Conservation (phyloP, 2,113 vertebrate species). For the mouse (Mus musculus) region DNA sequence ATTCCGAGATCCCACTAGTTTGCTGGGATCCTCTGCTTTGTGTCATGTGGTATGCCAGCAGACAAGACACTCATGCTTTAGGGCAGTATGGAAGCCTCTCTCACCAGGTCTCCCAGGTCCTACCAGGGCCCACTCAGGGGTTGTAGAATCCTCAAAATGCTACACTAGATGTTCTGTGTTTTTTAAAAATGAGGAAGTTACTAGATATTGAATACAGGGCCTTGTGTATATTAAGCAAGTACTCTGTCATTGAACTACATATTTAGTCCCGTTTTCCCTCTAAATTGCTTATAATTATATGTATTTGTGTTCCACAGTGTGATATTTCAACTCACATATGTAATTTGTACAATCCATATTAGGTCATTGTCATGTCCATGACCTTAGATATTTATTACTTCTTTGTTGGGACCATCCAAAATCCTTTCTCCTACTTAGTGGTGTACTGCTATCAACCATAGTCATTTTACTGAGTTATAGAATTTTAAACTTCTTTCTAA, state of each 20-base stretch:
- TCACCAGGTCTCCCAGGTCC: too few species aligned
- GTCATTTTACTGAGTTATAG: background rate
- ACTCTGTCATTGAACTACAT: background rate
- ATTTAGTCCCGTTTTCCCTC: accelerated
- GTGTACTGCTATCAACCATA: background rate
- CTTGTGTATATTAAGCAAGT: background rate
- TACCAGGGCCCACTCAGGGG: too few species aligned
- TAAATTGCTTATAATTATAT: background rate
- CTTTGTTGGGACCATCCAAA: background rate
- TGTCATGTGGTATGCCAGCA: too few species aligned
- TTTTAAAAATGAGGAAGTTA: background rate
- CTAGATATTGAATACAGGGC: background rate
- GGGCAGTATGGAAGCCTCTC: too few species aligned
- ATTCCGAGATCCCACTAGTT: too few species aligned
- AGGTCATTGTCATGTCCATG: background rate
- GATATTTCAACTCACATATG: background rate
- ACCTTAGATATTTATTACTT: background rate
- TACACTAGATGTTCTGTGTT: background rate
- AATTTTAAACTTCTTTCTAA: background rate
- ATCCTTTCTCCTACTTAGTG: background rate
- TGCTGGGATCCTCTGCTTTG: too few species aligned
- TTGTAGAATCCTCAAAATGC: too few species aligned
- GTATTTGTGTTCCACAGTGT: background rate
- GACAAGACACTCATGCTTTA: too few species aligned
- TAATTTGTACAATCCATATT: background rate